A percentile compares a stretch with the other conserved stretches of the same genome.
These are phyloP conservation scores for Heliconius congener DNA, from an alignment of 1,140 invertebrate genomes.

Conservation along the genomic window DNA sequence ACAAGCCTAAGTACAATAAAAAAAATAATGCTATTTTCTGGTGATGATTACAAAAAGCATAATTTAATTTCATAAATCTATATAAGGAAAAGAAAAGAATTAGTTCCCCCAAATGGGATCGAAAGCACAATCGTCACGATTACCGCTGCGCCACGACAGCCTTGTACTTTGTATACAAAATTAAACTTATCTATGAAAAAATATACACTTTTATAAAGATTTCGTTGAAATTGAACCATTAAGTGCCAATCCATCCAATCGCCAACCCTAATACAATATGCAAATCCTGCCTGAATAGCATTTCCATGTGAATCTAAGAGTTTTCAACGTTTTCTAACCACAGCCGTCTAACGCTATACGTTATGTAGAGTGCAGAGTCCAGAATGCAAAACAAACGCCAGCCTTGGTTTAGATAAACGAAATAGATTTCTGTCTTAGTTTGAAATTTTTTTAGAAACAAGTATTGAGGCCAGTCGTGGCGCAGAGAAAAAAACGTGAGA, in stretches of 20 bases:
- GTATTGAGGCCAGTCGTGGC: too few species aligned
- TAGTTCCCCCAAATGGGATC: too few species aligned
- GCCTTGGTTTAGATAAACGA: neutral
- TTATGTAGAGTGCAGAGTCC: constrained; percentile 11
- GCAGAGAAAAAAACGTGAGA: too few species aligned
- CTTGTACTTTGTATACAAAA: neutral
- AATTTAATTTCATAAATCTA: too few species aligned
- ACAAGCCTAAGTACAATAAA: too few species aligned
- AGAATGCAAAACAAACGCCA: neutral
- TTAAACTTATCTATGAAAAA: neutral
- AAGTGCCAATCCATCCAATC: constrained; percentile 4
- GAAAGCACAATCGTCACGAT: too few species aligned
- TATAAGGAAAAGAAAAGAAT: too few species aligned
- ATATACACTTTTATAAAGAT: neutral
- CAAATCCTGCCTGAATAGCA: constrained; percentile 34
- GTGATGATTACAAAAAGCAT: too few species aligned
- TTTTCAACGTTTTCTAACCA: constrained; percentile 36
- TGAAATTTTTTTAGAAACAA: neutral
- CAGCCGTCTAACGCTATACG: constrained; percentile 11
- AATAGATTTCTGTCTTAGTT: neutral
- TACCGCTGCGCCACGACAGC: too few species aligned
- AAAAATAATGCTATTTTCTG: too few species aligned
- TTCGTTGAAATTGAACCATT: neutral
- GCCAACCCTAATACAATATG: constrained; percentile 25
- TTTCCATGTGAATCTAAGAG: constrained; percentile 37